Conservation (phyloP, 2,797 vertebrate species). For the Silurus aristotelis region DNA sequence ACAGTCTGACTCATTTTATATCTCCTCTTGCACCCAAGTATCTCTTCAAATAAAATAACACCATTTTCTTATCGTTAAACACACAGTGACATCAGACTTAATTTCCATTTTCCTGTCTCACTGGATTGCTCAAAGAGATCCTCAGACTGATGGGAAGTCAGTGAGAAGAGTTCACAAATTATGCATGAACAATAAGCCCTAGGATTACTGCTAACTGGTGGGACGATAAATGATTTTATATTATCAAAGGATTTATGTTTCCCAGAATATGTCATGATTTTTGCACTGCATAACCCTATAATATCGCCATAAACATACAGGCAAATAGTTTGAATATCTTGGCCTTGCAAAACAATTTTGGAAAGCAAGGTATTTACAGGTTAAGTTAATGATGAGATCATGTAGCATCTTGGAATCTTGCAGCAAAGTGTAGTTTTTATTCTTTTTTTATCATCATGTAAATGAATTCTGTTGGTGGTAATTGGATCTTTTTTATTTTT, state of each 20-base stretch:
- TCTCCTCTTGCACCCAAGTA: not conserved
- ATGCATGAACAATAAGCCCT: not conserved
- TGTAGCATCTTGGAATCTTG: not conserved
- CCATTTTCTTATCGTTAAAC: not conserved
- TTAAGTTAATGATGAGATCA: not conserved
- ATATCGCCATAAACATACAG: not conserved
- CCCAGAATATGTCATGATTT: not conserved
- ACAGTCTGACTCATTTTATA: not conserved
- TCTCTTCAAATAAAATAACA: not conserved
- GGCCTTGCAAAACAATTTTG: not conserved
- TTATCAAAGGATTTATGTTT: not conserved
- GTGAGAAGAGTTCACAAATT: not conserved
- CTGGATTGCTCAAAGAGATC: not conserved
- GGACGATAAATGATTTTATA: not conserved
- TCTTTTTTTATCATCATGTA: not conserved
- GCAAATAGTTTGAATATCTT: not conserved
- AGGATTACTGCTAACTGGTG: not conserved
- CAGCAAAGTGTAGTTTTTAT: not conserved
- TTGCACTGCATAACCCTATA: not conserved
- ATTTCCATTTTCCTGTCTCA: not conserved
- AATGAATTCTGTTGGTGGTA: not conserved
- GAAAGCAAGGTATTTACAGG: not conserved
- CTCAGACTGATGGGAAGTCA: not conserved
- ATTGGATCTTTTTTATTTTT: not conserved
- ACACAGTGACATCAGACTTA: not conserved